phyloP scores from a whole-genome alignment of 2,113 vertebrate species.

The Rhynchomys soricoides region DNA sequence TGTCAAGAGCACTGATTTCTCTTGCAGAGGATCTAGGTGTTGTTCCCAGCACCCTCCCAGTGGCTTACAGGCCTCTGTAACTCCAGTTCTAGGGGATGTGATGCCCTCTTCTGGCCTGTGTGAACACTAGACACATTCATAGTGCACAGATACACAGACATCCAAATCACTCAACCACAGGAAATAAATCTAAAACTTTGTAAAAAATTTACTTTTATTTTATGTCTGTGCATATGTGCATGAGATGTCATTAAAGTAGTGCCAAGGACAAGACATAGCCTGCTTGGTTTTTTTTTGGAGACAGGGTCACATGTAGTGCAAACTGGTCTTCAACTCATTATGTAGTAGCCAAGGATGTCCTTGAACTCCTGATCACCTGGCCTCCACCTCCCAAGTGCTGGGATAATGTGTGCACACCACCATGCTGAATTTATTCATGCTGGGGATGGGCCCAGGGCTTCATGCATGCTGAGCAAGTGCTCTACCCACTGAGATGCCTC shows the following conservation, averaged over 20 bases:
- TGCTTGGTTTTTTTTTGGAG: background rate
- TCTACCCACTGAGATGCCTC: background rate
- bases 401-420: background rate
- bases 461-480: background rate
- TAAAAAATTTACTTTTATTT: background rate
- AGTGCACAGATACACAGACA: background rate
- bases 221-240: background rate
- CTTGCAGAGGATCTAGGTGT: background rate
- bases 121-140: too few species aligned
- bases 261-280: background rate
- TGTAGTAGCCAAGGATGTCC: background rate
- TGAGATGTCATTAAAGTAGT: background rate
- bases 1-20: background rate
- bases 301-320: background rate
- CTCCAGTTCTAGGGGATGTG: background rate
- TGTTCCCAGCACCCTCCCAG: background rate
- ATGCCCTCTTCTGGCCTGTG: too few species aligned
- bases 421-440: background rate
- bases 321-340: background rate
- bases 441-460: background rate
- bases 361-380: background rate
- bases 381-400: background rate
- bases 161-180: background rate
- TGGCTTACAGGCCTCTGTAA: background rate
- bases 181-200: background rate